phyloP scores from a whole-genome alignment of 2,888 invertebrate species.

The Thelaira solivaga region DNA sequence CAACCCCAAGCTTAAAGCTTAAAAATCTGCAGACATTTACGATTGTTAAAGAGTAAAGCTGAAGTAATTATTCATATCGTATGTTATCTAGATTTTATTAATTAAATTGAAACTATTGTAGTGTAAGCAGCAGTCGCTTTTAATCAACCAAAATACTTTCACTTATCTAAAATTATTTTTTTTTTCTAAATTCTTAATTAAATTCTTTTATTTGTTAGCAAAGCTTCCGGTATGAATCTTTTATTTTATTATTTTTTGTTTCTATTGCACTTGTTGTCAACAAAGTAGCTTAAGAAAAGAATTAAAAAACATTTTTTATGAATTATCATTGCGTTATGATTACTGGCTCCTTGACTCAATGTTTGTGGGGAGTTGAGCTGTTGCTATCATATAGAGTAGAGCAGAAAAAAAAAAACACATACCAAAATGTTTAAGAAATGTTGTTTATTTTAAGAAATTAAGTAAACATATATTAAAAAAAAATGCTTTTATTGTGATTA shows the following conservation, averaged over 20 bases:
- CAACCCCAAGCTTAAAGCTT: no score
- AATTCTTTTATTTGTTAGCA: slow-evolving; percentile 37
- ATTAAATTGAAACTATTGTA: no score
- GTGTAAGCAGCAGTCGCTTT: no score
- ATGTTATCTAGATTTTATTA: no score
- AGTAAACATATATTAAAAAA: not conserved
- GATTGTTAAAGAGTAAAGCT: no score
- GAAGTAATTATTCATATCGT: no score
- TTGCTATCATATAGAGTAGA: not conserved
- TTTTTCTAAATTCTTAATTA: slow-evolving; percentile 25
- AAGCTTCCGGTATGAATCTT: slow-evolving; percentile 47
- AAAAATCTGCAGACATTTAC: no score
- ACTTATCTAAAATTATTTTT: no score
- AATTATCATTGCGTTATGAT: slow-evolving; percentile 14
- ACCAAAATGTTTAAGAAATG: slow-evolving; percentile 7
- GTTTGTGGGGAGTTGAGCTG: not conserved
- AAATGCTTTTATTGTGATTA: slow-evolving; percentile 8
- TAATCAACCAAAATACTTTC: not conserved
- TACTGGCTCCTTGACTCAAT: slow-evolving; percentile 5
- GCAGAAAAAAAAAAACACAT: not conserved
- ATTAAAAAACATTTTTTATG: slow-evolving; percentile 26
- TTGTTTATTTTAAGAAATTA: slow-evolving; percentile 13
- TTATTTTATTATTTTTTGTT: slow-evolving; percentile 38
- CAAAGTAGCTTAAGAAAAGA: no score
- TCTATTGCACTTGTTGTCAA: slow-evolving; percentile 55